phyloP scores from a whole-genome alignment of 2,888 invertebrate genomes.

The Drosophila barbarae region DNA sequence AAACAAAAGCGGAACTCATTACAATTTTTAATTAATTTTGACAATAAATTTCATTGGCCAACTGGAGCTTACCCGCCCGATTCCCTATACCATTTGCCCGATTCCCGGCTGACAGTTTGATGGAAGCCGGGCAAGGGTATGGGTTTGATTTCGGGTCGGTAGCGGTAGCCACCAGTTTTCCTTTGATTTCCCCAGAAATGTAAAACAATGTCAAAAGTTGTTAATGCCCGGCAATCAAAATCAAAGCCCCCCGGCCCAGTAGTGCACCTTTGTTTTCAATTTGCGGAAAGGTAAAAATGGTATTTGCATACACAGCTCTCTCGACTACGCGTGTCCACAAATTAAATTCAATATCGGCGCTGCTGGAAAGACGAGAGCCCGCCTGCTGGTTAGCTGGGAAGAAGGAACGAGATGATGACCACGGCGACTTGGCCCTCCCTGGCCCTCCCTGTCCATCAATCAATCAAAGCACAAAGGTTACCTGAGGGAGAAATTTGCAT shows the following conservation, averaged over 20 bases:
- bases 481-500: slow-evolving; percentile 73
- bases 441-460: slow-evolving; percentile 59
- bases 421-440: slow-evolving; percentile 33
- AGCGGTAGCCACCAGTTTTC: slow-evolving; percentile 5
- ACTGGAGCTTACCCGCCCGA: not conserved
- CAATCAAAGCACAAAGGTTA: slow-evolving; percentile 73
- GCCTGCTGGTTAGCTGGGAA: not conserved
- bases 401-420: slow-evolving; percentile 42
- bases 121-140: slow-evolving; percentile 41
- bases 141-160: slow-evolving; percentile 26
- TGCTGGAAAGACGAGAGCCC: slow-evolving; percentile 2
- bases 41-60: slow-evolving; percentile 58
- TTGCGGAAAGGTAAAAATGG: slow-evolving; percentile 21
- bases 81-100: not conserved
- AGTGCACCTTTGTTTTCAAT: slow-evolving; percentile 43
- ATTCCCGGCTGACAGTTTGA: slow-evolving; percentile 59
- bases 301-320: slow-evolving; percentile 61
- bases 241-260: slow-evolving; percentile 30
- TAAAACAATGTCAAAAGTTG: slow-evolving; percentile 72
- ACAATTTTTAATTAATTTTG: slow-evolving; percentile 74
- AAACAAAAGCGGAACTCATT: slow-evolving; percentile 49
- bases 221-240: slow-evolving; percentile 64
- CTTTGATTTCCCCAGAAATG: slow-evolving; percentile 70
- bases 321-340: slow-evolving; percentile 63
- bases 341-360: slow-evolving; percentile 70